Base-by-base conservation (phyloP, 2,797 vertebrate genomes). In the Caiman crocodilus region DNA sequence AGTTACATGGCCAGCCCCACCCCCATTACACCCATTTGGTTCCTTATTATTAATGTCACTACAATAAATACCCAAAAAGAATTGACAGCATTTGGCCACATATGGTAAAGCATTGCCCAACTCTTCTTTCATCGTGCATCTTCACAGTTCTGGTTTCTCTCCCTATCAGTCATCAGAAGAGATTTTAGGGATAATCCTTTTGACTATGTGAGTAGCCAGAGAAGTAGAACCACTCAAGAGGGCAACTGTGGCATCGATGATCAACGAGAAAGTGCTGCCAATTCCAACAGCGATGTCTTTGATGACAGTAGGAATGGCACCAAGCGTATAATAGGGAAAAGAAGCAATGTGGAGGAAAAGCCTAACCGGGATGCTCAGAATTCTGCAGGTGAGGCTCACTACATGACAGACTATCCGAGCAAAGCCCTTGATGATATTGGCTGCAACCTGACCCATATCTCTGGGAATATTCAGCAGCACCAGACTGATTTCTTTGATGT, bases 401-500 rank as follows among this genome's bases (percentile, higher is more conserved):
- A 98, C 93, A 11, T 98, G 98, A 65, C 85, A 95, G 4, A 98
- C 90, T 28, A 98, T 97, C 18, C 96, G 94, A 56, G 98, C 94
- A 50, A 98, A 63, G 57, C 97, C 98, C 84, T 97, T 90, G 85
- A 95, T 69, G 89, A 98, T 89, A 58, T 96, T 98, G 86, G 92
- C 9, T 2, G 89, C 18, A 14, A 98, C 98, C 63, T 95, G 97
- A 20, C 97, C 94, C 73, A 97, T 13, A 3, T 98, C 97, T 83
- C 95, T 97, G 56, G 98, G 98, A 67, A 98, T 97, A 94, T 96
- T 95, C 88, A 98, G 88, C 95, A 98, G 79, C 89, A 98, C 98
- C 42, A 94, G 94, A 79, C 92, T 95, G 26, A 98, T 83, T 59
- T 96, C 94, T 91, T 96, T 81, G 20, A 98, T 60, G 86, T 98